Evolutionary conservation across 2,888 invertebrate genomes (phyloP), one percentile per base, ranked within the genome.

Genomic region (Drosophila recens): DNA sequence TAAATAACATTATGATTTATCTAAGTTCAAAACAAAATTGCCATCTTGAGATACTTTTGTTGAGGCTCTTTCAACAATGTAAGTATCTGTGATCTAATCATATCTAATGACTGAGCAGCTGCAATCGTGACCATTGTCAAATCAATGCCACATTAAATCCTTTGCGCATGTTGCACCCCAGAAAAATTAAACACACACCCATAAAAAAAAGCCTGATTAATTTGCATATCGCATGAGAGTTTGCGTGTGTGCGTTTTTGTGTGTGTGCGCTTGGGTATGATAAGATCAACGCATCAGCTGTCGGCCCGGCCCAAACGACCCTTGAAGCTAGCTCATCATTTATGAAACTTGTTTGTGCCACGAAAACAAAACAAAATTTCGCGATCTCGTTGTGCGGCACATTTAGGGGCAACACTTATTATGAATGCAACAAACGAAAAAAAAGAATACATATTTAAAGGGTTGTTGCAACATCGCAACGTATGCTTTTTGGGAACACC

Each of bases 211-310:
- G 51, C n/a, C 62, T 71, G 83, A 81, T 87, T 89, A 83, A 87
- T 87, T 90, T 87, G 83, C 87, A 87, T 87, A 79, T 77, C 73
- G 81, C 87, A 86, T 84, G 82, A 62, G 56, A 46, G 57, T 57
- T 27, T 38, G 34, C 36, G 11, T 57, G 49, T 61, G 33, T 49
- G 27, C 30, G 43, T 66, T 30, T 27, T 27, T 5, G 27, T 27
- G 43, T 61, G 49, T 65, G 43, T 62, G 49, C 45, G 52, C 4
- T 11, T 36, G 2, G 53, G 61, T 45, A 36, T 67, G 84, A 89
- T 87, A 78, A 75, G 87, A 90, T 83, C 85, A 80, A 74, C 40
- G 67, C 80, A 89, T 82, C 82, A 84, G 84, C 78, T 82, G 89
- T 57, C 76, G 56, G 11, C 45, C 40, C 17, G 42, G 51, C 40